Base-by-base conservation (phyloP, 2,113 vertebrate genomes). In the Ahaetulla prasina region DNA sequence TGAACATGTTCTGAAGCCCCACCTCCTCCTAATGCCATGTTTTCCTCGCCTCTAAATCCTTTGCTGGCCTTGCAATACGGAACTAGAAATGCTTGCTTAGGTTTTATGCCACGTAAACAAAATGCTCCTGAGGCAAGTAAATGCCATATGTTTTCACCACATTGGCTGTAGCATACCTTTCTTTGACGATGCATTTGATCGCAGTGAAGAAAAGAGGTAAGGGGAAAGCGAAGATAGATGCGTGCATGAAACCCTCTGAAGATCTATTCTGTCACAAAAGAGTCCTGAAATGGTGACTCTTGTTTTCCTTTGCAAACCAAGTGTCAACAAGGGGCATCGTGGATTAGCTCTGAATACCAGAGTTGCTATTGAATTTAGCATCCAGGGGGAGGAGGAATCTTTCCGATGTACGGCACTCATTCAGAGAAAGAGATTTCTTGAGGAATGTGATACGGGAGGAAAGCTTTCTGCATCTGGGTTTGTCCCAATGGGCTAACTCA, bases 81-180 rank as follows among this genome's bases (percentile, higher is more conserved):
- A 90, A 89, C 27, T 25, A 47, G 45, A 47, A 89, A 45, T 30
- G 20, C 88, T 45, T 39, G 85, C 30, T 22, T 49, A 18, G 22
- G 47, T 63, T 25, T 54, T 60, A 85, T 8, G 7, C 9, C n/a
- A 55, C 7, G 10, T 27, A 85, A 68, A 20, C 27, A 88, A 55
- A 84, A 55, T 49, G 49, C n/a, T 90, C 45, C 47, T 49, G 57
- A 88, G 18, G 89, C 25, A 57, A 92, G 52, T 92, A 92, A 93
- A 93, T 20, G 18, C 25, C 52, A 60, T 84, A 53, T 85, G 30
- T 89, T 89, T 89, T 89, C 39, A 92, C 22, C 20, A 39, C 11
- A 20, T 7, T 10, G 53, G 27, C 53, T 89, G 8, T 6, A 14
- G 25, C 14, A 16, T 54, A 39, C 60, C 60, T 92, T 74, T 92